Conservation (phyloP, 2,888 invertebrate species). For the Thera obeliscata region DNA sequence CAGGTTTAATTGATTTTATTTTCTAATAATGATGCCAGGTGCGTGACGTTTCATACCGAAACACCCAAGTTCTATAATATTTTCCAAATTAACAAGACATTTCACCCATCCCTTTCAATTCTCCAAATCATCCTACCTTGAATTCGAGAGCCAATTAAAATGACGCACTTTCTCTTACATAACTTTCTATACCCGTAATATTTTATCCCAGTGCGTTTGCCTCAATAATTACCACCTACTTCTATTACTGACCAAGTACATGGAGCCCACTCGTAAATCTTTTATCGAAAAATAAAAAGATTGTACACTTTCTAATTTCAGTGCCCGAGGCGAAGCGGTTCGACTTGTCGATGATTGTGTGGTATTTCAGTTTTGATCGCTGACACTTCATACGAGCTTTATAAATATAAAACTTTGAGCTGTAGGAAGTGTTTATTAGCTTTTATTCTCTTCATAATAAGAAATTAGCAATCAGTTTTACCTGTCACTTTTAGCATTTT, state of each 20-base stretch:
- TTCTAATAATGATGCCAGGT: neutral
- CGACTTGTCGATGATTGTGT: constrained; percentile 38
- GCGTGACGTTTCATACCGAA: neutral
- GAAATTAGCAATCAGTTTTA: neutral
- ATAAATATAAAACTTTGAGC: neutral
- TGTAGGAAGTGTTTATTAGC: neutral
- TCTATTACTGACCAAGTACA: constrained; percentile 28
- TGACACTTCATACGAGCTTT: constrained; percentile 20
- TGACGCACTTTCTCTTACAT: constrained; percentile 40
- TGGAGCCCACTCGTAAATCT: constrained; percentile 71
- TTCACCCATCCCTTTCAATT: neutral
- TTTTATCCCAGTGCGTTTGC: constrained; percentile 25
- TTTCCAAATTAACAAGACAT: neutral
- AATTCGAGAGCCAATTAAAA: constrained; percentile 29
- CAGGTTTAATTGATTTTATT: constrained; percentile 22
- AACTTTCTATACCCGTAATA: constrained; percentile 31
- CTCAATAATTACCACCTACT: constrained; percentile 30
- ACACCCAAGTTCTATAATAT: neutral
- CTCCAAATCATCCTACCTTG: constrained; percentile 13
- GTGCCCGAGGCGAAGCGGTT: constrained; percentile 70
- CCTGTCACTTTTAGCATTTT: neutral
- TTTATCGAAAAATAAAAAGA: constrained; percentile 58
- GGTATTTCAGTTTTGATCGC: constrained; percentile 32
- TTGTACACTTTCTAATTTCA: constrained; percentile 79
- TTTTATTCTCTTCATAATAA: neutral